Evolutionary conservation across 2,113 vertebrate species (phyloP), one percentile per base, ranked within the genome.

Genomic region (Onychostoma macrolepis): DNA sequence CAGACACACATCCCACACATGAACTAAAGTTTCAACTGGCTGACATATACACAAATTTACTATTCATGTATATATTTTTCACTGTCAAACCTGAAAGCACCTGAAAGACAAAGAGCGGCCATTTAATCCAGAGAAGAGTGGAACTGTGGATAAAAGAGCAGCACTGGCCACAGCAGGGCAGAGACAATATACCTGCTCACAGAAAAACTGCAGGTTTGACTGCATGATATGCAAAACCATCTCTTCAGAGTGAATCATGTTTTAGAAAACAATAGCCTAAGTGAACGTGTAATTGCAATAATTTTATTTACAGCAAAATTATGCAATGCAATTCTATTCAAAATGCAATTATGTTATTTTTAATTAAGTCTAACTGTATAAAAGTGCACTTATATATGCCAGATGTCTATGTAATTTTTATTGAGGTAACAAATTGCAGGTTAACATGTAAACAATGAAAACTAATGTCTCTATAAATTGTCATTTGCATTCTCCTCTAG

Each of bases 161-260:
- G 26, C 75, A 77, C 4, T 76, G 38, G 72, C 33, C 33, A 61
- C 78, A 83, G 38, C 63, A 30, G 8, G 41, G 36, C 36, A 81
- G 15, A 77, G 50, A 76, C 13, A 69, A 58, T 24, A 38, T n/a
- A 76, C 74, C n/a, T 76, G 24, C 74, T 76, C 41, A 26, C 56
- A 24, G 19, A 9, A 58, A 48, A 58, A 58, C 30, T 21, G 17
- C 30, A 38, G 50, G 21, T 13, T 80, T 61, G 78, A 53, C 50
- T 53, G 50, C 50, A 4, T 6, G 15, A 41, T 21, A 3, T 41
- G 33, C 4, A 72, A 72, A 24, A 72, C 24, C 33, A 24, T 72
- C 67, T 38, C 19, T 71, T 38, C 17, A 71, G 36, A 71, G 50
- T 61, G 77, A 80, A 24, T 69, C 13, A 76, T 28, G 41, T 76